Base-by-base conservation (phyloP, 2,113 vertebrate genomes). In the Callionymus lyra region DNA sequence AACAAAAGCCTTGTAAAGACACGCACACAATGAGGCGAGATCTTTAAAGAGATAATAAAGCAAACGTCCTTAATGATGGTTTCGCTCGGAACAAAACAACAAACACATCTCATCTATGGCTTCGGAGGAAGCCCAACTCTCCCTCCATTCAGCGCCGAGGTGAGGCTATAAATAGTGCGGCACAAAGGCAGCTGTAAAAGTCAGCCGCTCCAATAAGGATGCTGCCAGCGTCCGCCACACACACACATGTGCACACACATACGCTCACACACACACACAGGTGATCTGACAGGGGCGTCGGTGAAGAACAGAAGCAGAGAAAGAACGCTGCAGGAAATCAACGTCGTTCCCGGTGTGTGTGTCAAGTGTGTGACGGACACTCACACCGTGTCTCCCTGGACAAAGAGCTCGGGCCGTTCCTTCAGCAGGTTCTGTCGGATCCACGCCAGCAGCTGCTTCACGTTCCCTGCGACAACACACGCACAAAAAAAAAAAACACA, bases 381-480 rank as follows among this genome's bases (percentile, higher is more conserved):
- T 93, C 74, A 98, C 95, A 98, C 95, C 12, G 91, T 86, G 40
- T 94, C 88, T 54, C 93, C 93, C 70, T 96, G 92, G 63, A 98
- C 85, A 81, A 98, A 97, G 64, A 98, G 82, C 72, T 99, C 90
- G 0, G 91, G 89, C 17, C 90, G 83, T 57, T 99, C 93, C 82
- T 93, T 97, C 58, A 98, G 70, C 61, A 99, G 82, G 79, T 97
- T 95, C 63, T 66, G 77, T 82, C 83, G 90, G 81, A 99, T 98
- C 93, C 94, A 98, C 46, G 86, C 80, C 53, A 99, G 88, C 76
- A 98, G 90, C 83, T 85, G 91, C 66, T 88, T 91, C 79, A 99
- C 70, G 64, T 93, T 82, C 95, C 95, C 94, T 98, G 60, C 31
- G 81, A 72, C 72, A 68, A 65, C 69, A 75, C 63, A 66, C 42